These are phyloP conservation scores for Menidia beryllina DNA, from an alignment of 2,113 vertebrate genomes.

Conservation along the genomic window DNA sequence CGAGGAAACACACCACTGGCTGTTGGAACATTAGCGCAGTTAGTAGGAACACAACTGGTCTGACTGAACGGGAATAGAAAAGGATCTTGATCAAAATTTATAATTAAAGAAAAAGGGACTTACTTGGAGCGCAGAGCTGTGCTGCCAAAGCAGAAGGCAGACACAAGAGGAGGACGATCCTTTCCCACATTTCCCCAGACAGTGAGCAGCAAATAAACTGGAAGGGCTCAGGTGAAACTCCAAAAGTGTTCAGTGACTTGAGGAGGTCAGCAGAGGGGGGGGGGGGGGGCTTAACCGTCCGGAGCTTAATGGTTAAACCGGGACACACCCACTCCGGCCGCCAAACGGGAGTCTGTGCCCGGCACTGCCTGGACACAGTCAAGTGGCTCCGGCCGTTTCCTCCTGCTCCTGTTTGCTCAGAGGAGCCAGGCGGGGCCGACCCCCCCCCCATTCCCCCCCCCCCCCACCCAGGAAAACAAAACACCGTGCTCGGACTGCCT, in stretches of 20 bases:
- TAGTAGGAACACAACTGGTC: neutral
- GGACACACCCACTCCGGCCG: slow-evolving; percentile 48
- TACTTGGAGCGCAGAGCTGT: slow-evolving; percentile 79
- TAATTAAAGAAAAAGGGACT: slow-evolving; percentile 32
- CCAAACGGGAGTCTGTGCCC: neutral
- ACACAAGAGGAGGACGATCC: slow-evolving; percentile 73
- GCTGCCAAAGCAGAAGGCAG: slow-evolving; percentile 64
- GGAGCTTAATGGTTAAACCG: slow-evolving; percentile 76
- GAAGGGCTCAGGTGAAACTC: slow-evolving; percentile 75
- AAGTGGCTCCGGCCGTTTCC: slow-evolving; percentile 32
- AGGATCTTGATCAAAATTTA: neutral
- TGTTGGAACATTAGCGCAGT: neutral
- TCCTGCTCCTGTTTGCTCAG: slow-evolving; percentile 62
- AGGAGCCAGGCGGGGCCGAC: slow-evolving; percentile 34
- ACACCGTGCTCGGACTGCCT: slow-evolving; percentile 1
- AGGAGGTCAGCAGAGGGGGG: slow-evolving; percentile 46
- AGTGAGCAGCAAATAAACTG: slow-evolving; percentile 53
- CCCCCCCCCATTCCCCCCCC: no score
- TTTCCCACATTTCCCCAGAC: slow-evolving; percentile 77
- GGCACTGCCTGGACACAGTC: slow-evolving; percentile 22
- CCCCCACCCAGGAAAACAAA: slow-evolving; percentile 15
- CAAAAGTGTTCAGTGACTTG: slow-evolving; percentile 66
- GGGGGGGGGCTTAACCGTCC: slow-evolving; percentile 14
- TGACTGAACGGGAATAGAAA: no score
- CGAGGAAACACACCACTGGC: slow-evolving; percentile 24